A percentile compares a stretch with the other conserved stretches of the same genome.
Evolutionary conservation across 2,888 invertebrate genomes (phyloP).

Genomic region (Phortica okadai): DNA sequence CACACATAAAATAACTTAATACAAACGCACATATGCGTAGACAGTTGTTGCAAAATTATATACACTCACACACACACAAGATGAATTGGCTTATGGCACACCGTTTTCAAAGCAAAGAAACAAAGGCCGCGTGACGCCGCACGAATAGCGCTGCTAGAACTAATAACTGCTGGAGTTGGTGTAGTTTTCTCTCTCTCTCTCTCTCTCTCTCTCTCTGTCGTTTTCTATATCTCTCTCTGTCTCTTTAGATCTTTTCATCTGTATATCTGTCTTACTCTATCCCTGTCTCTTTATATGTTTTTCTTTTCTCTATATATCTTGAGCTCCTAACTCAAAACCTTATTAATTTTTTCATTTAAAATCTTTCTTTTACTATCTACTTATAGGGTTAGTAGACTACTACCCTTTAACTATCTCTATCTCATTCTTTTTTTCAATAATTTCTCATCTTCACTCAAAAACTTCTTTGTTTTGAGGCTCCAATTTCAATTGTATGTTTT

Average conservation of each 20-base stretch:
- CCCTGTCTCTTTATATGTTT: background rate
- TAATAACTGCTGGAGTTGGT: constrained; percentile 74
- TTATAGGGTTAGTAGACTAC: too few species aligned
- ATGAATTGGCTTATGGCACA: too few species aligned
- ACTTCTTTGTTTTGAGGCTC: too few species aligned
- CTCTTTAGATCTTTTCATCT: background rate
- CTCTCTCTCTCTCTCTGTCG: background rate
- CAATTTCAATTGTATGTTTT: too few species aligned
- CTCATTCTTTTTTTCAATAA: too few species aligned
- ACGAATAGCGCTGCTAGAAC: constrained; percentile 74
- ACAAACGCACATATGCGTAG: background rate
- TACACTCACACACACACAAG: background rate
- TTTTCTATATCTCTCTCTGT: constrained; percentile 7
- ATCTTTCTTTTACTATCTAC: too few species aligned
- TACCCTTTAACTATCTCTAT: too few species aligned
- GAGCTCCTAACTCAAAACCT: background rate
- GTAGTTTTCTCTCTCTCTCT: constrained; percentile 48
- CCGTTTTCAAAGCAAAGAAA: background rate
- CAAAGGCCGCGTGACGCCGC: constrained; percentile 21
- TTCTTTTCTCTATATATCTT: background rate
- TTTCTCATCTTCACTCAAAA: too few species aligned
- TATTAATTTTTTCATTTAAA: background rate
- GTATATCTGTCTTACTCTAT: background rate
- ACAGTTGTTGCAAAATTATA: too few species aligned
- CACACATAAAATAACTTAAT: too few species aligned